Conservation (phyloP, 2,888 invertebrate species). For the Odontothrips loti region DNA sequence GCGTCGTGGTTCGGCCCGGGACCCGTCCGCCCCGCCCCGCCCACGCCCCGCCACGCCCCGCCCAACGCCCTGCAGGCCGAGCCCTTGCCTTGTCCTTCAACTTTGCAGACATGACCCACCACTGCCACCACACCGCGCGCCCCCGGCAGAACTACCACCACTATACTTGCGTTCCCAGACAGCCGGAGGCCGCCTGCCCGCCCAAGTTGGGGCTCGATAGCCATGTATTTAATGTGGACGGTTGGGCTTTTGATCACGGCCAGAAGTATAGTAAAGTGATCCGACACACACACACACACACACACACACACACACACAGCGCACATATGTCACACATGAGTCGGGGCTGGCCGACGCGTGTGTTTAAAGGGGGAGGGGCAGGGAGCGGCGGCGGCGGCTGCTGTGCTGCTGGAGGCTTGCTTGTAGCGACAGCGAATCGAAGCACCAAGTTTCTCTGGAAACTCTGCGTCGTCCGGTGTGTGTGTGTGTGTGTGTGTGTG, state of each 20-base stretch:
- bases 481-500: no score
- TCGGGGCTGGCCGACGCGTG: background rate
- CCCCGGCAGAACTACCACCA: background rate
- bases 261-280: background rate
- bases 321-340: background rate
- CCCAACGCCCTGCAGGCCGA: no score
- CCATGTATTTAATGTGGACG: background rate
- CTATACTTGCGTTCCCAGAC: background rate
- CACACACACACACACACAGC: background rate
- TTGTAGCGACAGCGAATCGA: no score
- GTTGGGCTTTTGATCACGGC: background rate
- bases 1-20: no score
- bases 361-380: background rate
- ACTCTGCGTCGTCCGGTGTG: no score
- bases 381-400: background rate
- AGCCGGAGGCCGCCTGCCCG: background rate
- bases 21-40: background rate
- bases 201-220: background rate
- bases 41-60: no score
- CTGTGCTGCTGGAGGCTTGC: no score
- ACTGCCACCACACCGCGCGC: background rate
- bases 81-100: background rate
- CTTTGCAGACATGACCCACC: background rate
- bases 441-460: no score
- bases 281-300: background rate